phyloP scores from a whole-genome alignment of 2,888 invertebrate species.

The Phyto melanocephala region DNA sequence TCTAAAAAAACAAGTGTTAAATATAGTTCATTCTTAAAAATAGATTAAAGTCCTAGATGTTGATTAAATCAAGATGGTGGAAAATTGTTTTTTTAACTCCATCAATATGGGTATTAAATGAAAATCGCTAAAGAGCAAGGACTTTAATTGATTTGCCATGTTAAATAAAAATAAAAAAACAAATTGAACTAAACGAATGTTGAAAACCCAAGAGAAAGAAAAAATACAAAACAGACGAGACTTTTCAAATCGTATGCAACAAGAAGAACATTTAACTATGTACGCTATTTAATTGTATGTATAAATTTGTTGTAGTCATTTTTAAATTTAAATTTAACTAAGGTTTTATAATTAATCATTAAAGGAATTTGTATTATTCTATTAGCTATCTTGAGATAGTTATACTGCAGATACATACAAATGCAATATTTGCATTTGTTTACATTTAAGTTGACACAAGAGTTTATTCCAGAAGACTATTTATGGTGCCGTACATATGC shows the following conservation, averaged over 20 bases:
- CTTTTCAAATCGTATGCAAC: slow-evolving; percentile 44
- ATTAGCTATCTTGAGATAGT: no score
- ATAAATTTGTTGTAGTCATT: neutral
- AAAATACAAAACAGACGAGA: slow-evolving; percentile 33
- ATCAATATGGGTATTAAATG: slow-evolving; percentile 42
- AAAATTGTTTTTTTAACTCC: slow-evolving; percentile 40
- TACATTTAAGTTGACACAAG: no score
- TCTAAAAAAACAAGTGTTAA: no score
- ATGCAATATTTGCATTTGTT: no score
- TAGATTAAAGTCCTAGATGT: no score
- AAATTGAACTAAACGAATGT: neutral
- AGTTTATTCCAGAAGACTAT: no score
- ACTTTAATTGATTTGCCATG: slow-evolving; percentile 61
- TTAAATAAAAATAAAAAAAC: slow-evolving; percentile 26
- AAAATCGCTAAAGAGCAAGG: slow-evolving; percentile 51
- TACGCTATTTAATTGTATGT: slow-evolving; percentile 7
- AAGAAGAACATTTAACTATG: slow-evolving; percentile 31
- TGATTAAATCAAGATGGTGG: no score
- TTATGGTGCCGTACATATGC: no score
- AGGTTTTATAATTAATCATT: neutral
- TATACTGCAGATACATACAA: no score
- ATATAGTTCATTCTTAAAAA: no score
- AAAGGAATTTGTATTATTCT: neutral
- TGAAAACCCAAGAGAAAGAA: neutral
- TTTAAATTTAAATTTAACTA: neutral